Evolutionary conservation across 1,140 invertebrate species (phyloP).

Genomic region (Drosophila parabipectinata): DNA sequence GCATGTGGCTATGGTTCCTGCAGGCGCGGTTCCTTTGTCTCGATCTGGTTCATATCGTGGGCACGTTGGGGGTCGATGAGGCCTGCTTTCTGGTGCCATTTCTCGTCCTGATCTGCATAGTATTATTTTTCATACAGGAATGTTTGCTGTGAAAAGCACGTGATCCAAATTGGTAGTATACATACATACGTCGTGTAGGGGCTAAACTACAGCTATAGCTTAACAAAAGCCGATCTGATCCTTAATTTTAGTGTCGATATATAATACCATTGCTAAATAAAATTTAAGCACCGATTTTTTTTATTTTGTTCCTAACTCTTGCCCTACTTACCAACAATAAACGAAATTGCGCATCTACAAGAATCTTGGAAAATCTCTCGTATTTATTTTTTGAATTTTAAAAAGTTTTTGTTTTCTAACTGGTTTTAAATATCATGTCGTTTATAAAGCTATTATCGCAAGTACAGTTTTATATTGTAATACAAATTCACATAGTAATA

Average conservation of each 20-base stretch:
- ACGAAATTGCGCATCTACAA: constrained; percentile 8
- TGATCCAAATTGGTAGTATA: constrained; percentile 61
- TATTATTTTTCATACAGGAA: constrained; percentile 76
- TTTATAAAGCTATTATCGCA: too few species aligned
- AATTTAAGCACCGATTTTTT: constrained; percentile 6
- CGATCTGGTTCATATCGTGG: constrained; percentile 52
- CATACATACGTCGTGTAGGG: constrained; percentile 6
- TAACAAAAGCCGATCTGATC: constrained; percentile 36
- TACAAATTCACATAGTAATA: too few species aligned
- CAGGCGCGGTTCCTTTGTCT: constrained; percentile 56
- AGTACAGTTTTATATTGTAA: too few species aligned
- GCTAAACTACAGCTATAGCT: constrained; percentile 21
- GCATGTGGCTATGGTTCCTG: constrained; percentile 65
- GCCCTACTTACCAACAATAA: constrained; percentile 18
- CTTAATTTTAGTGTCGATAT: constrained; percentile 24
- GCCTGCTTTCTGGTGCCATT: constrained; percentile 72
- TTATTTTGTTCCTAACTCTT: constrained; percentile 2
- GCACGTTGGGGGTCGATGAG: constrained; percentile 59
- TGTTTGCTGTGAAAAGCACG: constrained; percentile 69
- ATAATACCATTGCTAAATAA: constrained; percentile 35
- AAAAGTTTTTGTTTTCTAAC: too few species aligned
- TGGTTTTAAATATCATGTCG: too few species aligned
- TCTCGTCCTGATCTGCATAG: constrained; percentile 71
- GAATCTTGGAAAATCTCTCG: too few species aligned
- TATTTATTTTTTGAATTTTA: too few species aligned